Evolutionary conservation across 2,888 invertebrate species (phyloP), one percentile per base, ranked within the genome.

Genomic region (Aphodius granarius): DNA sequence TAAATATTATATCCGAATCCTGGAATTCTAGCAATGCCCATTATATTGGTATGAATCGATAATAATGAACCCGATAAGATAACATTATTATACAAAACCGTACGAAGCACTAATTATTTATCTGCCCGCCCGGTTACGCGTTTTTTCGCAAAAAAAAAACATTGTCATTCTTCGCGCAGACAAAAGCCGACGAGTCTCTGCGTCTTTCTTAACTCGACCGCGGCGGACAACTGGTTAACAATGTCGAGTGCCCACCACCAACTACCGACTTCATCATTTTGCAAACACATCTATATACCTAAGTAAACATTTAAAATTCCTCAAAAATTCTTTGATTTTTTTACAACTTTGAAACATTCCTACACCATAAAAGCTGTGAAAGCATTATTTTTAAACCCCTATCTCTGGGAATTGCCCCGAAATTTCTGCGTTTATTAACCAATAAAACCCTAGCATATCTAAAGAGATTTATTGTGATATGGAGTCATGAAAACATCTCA

Each of bases 61-160:
- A 74, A 73, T 23, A 66, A 23, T 17, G 9, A 70, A 70, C 3
- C 17, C 63, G 74, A 74, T 74, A 74, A 74, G 74, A 74, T 74
- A 74, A 74, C 74, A 74, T 74, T 43, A 43, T 43, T 43, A 43
- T 43, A 43, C 2, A 43, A 43, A 43, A 43, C 43, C 43, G 43
- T 43, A 43, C 43, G 43, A 13, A 43, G 6, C 43, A 43, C 43
- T 2, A 5, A 23, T 23, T 1, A 43, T n/a, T n/a, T 43, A 43
- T 43, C 43, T 9, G 43, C 43, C 43, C 43, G 43, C 9, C 1
- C 43, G 43, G 43, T 43, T 43, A 43, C 43, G n/a, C n/a, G n/a
- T 43, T 43, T 43, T 43, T 43, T 43, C 1, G 43, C 43, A 13
- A 2, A 43, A 43, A n/a, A 43, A 43, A 0, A 43, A 0, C 43